These are phyloP conservation scores for Styela clava DNA, from an alignment of 23 tunicate genomes.

Conservation along the genomic window DNA sequence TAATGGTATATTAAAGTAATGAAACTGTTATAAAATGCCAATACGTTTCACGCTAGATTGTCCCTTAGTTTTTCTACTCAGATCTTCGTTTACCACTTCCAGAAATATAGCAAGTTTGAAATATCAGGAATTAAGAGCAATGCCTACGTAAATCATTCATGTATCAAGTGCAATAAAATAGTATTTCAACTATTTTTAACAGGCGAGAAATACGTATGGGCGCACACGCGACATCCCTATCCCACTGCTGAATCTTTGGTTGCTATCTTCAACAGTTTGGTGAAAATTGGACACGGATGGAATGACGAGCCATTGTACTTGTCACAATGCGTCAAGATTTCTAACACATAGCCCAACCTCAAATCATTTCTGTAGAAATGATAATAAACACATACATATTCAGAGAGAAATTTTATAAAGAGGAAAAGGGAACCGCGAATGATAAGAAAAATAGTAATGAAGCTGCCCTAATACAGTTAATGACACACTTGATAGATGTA, in stretches of 20 bases:
- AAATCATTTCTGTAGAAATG: too few species aligned
- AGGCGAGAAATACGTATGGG: not conserved
- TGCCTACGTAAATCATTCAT: not conserved
- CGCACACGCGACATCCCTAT: not conserved
- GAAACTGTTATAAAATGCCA: too few species aligned
- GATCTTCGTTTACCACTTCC: not conserved
- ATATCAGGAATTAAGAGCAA: not conserved
- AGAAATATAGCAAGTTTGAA: too few species aligned
- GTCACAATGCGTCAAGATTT: not conserved
- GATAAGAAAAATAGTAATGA: too few species aligned
- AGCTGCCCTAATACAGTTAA: too few species aligned
- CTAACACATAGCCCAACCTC: too few species aligned
- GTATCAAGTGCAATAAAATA: not conserved
- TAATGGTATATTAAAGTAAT: too few species aligned
- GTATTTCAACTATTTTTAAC: not conserved
- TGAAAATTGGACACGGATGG: not conserved
- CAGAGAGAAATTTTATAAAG: too few species aligned
- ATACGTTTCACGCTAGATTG: not conserved
- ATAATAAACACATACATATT: too few species aligned
- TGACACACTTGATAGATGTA: too few species aligned
- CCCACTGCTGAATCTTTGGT: not conserved
- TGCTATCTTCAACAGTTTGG: not conserved
- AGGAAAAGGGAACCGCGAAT: too few species aligned
- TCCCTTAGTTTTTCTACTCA: not conserved
- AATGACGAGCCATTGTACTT: not conserved